These are phyloP conservation scores for Xanthostigma xanthostigma DNA, from an alignment of 2,888 invertebrate species.

Conservation along the genomic window DNA sequence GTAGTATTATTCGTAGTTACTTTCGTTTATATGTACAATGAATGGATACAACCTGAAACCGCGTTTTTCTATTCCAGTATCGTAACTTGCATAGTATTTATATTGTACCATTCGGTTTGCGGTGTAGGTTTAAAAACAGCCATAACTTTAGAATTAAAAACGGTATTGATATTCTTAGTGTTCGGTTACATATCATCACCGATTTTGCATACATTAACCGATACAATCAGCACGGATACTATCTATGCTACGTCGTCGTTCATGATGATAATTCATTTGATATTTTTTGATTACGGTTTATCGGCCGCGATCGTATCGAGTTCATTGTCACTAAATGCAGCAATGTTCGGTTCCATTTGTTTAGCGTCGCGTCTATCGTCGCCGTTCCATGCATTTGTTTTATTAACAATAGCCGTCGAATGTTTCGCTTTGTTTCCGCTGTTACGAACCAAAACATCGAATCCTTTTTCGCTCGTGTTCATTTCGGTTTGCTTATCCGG, in stretches of 20 bases:
- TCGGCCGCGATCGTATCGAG: constrained; percentile 79
- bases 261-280: constrained; percentile 75
- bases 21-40: constrained; percentile 57
- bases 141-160: constrained; percentile 51
- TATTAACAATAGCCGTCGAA: constrained; percentile 78
- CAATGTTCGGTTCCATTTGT: constrained; percentile 89
- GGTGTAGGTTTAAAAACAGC: constrained; percentile 18
- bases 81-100: constrained; percentile 45
- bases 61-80: constrained; percentile 42
- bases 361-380: constrained; percentile 80
- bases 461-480: constrained; percentile 37
- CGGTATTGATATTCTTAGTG: constrained; percentile 63
- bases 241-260: constrained; percentile 86
- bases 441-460: constrained; percentile 46
- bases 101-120: constrained; percentile 34
- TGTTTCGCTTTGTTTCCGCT: constrained; percentile 83
- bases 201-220: constrained; percentile 83
- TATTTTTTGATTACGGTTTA: constrained; percentile 87
- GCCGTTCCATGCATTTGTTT: constrained; percentile 73
- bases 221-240: constrained; percentile 93
- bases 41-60: constrained; percentile 45
- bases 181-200: constrained; percentile 86
- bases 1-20: constrained; percentile 57
- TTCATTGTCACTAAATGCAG: constrained; percentile 84
- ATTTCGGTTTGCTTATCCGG: constrained; percentile 34